Evolutionary conservation across 2,888 invertebrate species (phyloP).

Genomic region (Eueremaeus valkanovi): DNA sequence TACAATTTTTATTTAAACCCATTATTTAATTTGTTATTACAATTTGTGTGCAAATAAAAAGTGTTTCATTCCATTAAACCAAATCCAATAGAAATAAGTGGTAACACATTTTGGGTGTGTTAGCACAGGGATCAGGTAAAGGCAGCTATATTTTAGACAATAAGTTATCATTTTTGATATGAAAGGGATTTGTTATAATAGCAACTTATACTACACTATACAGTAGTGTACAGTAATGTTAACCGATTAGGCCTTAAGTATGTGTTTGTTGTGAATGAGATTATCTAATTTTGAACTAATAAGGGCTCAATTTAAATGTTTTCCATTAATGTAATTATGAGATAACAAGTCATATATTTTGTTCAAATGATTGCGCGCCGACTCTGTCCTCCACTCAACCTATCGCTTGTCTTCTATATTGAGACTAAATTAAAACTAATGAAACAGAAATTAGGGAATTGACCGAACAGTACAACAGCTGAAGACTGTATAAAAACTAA

Average conservation of each 20-base stretch:
- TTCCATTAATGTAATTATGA: slow-evolving; percentile 21
- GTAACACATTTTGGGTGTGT: neutral
- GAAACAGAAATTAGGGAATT: slow-evolving; percentile 37
- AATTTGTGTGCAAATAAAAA: slow-evolving; percentile 35
- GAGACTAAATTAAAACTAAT: slow-evolving; percentile 40
- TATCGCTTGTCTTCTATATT: slow-evolving; percentile 18
- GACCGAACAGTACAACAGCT: slow-evolving; percentile 14
- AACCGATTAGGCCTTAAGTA: neutral
- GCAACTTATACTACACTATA: neutral
- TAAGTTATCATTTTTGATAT: slow-evolving; percentile 4
- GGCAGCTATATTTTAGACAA: neutral
- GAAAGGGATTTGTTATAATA: neutral
- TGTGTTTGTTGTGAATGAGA: neutral
- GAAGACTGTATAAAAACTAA: slow-evolving; percentile 44
- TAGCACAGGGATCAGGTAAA: neutral
- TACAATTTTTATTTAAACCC: neutral
- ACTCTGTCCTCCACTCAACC: neutral
- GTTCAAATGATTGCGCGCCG: slow-evolving; percentile 16
- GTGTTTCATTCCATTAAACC: slow-evolving; percentile 38
- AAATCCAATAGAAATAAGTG: too few relatives aligned
- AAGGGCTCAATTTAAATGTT: slow-evolving; percentile 7
- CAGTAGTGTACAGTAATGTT: neutral
- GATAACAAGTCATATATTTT: slow-evolving; percentile 20
- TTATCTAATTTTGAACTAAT: slow-evolving; percentile 24
- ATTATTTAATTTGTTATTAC: neutral